Evolutionary conservation across 2,888 invertebrate genomes (phyloP), one percentile per base, ranked within the genome.

Genomic region (Cheilosia scutellata): DNA sequence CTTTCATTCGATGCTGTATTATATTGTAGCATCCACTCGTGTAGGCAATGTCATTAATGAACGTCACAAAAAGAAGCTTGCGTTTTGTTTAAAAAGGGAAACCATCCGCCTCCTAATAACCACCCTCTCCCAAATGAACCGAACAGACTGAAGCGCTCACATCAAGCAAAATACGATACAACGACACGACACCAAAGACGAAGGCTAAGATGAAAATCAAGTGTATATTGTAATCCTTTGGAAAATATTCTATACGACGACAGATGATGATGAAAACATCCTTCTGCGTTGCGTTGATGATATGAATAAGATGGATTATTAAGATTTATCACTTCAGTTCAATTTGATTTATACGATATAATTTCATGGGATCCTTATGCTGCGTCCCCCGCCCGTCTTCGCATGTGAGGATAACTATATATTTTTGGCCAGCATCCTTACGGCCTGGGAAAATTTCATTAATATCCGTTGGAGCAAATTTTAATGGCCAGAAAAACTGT

Each of bases 281-380:
- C 82, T 68, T 76, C 76, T 72, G 70, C 58, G 42, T 66, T 72
- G 63, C 79, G 80, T 72, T 86, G 71, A 86, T 82, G 76, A 82
- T 86, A 86, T 86, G 86, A 86, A 86, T 86, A 86, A 86, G 86
- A 82, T 82, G 86, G 86, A 86, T 86, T 86, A 86, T 86, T 82
- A 82, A 82, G 86, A 86, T 86, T 86, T 86, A 86, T 86, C 86
- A 86, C 86, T 86, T 82, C 76, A 82, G 82, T 86, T 86, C 86
- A 86, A 86, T 86, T 86, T 82, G 80, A 86, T 86, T 86, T 82
- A 86, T 86, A 57, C 76, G 71, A 76, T 70, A 80, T 75, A 84
- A 80, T 75, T 84, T 65, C 74, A 68, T 70, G 44, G 63, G 74
- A 79, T 83, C 71, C 70, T 58, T 53, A 49, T 40, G 49, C 40